phyloP scores from a whole-genome alignment of 2,888 invertebrate species.

The Callinectes sapidus region DNA sequence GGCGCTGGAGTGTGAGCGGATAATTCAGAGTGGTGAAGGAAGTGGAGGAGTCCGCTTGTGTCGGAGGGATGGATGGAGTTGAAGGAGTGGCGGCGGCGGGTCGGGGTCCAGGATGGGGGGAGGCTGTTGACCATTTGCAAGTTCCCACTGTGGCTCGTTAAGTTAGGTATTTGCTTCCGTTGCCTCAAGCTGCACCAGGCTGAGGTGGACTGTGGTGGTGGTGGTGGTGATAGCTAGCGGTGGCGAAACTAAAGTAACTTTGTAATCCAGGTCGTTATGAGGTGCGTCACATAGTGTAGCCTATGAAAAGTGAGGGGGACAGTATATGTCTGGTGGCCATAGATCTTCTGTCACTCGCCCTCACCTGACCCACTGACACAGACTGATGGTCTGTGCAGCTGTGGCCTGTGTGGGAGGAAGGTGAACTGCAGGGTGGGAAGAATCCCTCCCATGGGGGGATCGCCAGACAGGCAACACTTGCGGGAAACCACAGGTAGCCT shows the following conservation, averaged over 20 bases:
- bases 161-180: constrained; percentile 15
- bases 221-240: not conserved
- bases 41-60: not conserved
- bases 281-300: not conserved
- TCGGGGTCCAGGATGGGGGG: not conserved
- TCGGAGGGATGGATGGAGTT: not conserved
- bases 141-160: not conserved
- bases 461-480: not conserved
- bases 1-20: not conserved
- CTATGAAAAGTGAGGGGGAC: not conserved
- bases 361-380: constrained; percentile 17
- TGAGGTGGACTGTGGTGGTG: not conserved
- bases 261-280: not conserved
- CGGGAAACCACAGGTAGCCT: not conserved
- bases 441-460: not conserved
- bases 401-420: not conserved
- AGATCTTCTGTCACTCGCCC: constrained; percentile 6
- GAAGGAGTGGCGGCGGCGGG: not conserved
- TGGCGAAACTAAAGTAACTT: not conserved
- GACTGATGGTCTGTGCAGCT: not conserved
- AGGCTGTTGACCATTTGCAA: constrained; percentile 5
- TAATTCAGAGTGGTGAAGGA: not conserved
- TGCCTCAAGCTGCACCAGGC: not conserved
- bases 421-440: not conserved
- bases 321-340: not conserved